These are phyloP conservation scores for Calypte anna DNA, from an alignment of 2,113 vertebrate genomes.

Conservation along the genomic window DNA sequence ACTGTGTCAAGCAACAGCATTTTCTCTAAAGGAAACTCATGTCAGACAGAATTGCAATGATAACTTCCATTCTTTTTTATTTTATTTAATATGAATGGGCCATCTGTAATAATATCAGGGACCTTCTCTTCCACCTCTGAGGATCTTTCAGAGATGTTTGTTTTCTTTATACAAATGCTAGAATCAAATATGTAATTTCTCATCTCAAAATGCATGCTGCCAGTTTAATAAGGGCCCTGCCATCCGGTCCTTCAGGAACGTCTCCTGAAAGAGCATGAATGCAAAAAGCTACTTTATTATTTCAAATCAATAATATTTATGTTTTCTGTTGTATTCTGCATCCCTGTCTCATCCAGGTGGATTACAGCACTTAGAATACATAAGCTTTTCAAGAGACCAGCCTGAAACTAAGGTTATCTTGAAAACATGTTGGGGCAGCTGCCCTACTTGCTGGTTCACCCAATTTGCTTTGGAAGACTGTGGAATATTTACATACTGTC, in stretches of 20 bases:
- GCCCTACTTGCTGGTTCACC: neutral
- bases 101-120: neutral
- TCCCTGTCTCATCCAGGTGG: neutral
- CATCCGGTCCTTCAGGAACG: constrained; percentile 11
- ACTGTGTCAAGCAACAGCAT: neutral
- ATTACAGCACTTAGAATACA: neutral
- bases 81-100: neutral
- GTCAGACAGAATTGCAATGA: neutral
- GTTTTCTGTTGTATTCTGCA: neutral
- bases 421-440: neutral
- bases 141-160: neutral
- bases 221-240: constrained; percentile 56
- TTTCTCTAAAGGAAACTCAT: constrained; percentile 4
- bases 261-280: constrained; percentile 31
- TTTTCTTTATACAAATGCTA: constrained; percentile 32
- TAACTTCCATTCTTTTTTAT: neutral
- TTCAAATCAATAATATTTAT: constrained; percentile 35
- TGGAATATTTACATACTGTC: neutral
- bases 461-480: neutral
- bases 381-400: neutral
- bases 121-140: constrained; percentile 2
- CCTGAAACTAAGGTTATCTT: neutral
- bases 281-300: constrained; percentile 27
- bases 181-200: constrained; percentile 17
- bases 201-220: constrained; percentile 7